Evolutionary conservation across 1,140 invertebrate genomes (phyloP), one percentile per base, ranked within the genome.

Genomic region (Nasonia giraulti): DNA sequence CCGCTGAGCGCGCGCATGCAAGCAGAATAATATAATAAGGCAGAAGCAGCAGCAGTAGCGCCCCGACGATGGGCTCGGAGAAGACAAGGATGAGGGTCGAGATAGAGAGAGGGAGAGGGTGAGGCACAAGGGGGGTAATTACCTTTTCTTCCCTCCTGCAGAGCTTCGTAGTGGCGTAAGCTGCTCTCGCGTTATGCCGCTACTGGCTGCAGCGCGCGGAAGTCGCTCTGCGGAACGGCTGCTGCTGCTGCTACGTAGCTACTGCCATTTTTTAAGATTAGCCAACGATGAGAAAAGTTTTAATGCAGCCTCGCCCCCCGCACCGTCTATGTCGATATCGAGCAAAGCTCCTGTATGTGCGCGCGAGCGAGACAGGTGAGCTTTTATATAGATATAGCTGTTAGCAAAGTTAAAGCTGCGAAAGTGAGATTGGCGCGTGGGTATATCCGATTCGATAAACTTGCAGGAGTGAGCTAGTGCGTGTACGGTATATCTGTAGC

Each of bases 231-330:
- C 78, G 79, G n/a, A 71, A 71, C 47, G 20, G 14, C 55, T 62
- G 55, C 55, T 62, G 55, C 55, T 62, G 20, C 55, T 44, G 40
- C 40, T 44, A 37, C 33, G 78, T 50, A 68, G 23, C 20, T 74
- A 77, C 50, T 76, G 47, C 74, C 71, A 84, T 87, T 86, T 86
- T 87, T 86, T 79, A 82, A 87, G 85, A 87, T 87, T 87, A 86
- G 75, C 80, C 76, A 86, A 85, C 85, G 85, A 87, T 86, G 87
- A 87, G 83, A 85, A 87, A 87, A 87, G 87, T 87, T 87, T 87
- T 87, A 86, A 87, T 81, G 80, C 85, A 66, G 82, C 68, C 71
- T 55, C 83, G 62, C 80, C 80, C 82, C 50, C 69, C 47, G 27
- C 27, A 2, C 68, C 47, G 37, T 23, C 37, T 27, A 55, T 20